Conservation (phyloP, 2,113 vertebrate species). For the Synodontis membranacea region DNA sequence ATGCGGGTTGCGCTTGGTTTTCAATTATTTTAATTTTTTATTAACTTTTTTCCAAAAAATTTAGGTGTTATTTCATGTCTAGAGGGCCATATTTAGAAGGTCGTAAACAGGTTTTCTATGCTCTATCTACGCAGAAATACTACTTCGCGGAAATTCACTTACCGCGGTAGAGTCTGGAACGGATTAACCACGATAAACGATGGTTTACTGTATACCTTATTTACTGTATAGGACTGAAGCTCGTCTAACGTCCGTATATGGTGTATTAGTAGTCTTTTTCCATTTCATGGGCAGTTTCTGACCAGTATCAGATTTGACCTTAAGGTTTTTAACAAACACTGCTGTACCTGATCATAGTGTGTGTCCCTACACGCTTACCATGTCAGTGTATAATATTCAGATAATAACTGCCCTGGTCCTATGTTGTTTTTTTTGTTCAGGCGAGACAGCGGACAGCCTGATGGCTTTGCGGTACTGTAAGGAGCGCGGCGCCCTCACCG, state of each 20-base stretch:
- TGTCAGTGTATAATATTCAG: not conserved
- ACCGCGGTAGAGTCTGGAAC: too few relatives aligned
- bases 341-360: not conserved
- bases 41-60: too few relatives aligned
- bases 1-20: too few relatives aligned
- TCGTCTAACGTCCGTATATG: not conserved
- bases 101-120: too few relatives aligned
- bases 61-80: too few relatives aligned
- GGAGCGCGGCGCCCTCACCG: constrained; percentile 90
- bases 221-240: not conserved
- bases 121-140: too few relatives aligned
- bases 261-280: not conserved
- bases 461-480: constrained; percentile 94
- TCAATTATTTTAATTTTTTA: too few relatives aligned
- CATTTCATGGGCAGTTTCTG: not conserved
- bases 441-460: constrained; percentile 95
- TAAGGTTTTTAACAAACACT: not conserved
- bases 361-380: not conserved
- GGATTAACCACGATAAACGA: too few relatives aligned
- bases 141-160: too few relatives aligned
- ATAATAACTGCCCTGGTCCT: not conserved
- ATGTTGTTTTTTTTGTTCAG: constrained; percentile 62
- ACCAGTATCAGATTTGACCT: not conserved
- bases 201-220: too few relatives aligned
- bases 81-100: too few relatives aligned